Percentiles rank a stretch among this genome's conserved stretches.
These are phyloP conservation scores for Cossypha heuglini DNA, from an alignment of 2,797 vertebrate species.

Conservation along the genomic window DNA sequence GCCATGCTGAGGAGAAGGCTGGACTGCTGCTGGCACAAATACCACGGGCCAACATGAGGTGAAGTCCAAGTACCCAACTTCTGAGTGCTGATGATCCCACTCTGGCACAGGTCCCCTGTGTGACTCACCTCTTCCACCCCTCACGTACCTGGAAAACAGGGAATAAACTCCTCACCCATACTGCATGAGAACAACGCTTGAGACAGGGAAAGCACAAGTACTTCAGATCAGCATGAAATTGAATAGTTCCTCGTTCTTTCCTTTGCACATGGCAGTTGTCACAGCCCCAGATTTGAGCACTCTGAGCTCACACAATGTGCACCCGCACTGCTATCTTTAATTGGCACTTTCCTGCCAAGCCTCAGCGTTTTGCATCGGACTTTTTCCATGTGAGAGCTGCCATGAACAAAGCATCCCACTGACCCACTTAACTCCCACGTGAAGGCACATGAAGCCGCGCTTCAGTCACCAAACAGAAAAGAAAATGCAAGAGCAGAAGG, in stretches of 20 bases:
- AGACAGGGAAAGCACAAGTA: neutral
- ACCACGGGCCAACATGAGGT: neutral
- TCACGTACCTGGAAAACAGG: neutral
- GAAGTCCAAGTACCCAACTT: neutral
- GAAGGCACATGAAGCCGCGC: constrained; percentile 27
- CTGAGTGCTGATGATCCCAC: neutral
- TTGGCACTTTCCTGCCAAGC: constrained; percentile 49
- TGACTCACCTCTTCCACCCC: neutral
- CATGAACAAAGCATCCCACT: constrained; percentile 37
- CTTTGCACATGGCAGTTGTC: neutral
- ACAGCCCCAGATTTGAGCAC: neutral
- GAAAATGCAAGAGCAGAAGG: neutral
- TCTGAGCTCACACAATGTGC: constrained; percentile 11
- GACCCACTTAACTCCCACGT: constrained; percentile 57
- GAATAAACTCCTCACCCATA: neutral
- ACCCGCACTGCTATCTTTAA: constrained; percentile 13
- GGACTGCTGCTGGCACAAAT: neutral
- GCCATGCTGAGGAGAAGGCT: neutral
- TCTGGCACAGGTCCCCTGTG: neutral
- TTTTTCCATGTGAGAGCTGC: constrained; percentile 43
- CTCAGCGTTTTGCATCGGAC: neutral
- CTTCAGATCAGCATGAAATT: neutral
- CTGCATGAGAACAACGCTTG: neutral
- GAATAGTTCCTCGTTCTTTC: neutral
- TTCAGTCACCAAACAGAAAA: constrained; percentile 47